Percentiles rank a stretch among this genome's conserved stretches.
These are phyloP conservation scores for Macroteleia sp. DNA, from an alignment of 2,888 invertebrate species.

Conservation along the genomic window DNA sequence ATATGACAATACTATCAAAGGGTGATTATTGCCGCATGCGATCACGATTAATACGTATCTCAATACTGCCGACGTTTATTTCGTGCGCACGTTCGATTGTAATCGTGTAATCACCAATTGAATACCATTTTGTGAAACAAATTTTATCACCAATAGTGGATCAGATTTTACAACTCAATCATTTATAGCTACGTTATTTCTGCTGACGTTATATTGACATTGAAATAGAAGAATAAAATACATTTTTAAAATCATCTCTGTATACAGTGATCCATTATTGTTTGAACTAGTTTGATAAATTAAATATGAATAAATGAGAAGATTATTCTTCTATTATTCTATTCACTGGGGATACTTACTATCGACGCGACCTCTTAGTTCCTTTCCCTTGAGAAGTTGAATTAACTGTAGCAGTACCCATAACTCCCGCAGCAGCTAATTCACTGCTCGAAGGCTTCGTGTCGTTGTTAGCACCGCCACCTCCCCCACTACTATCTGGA, in stretches of 20 bases:
- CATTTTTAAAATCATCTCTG: too few species aligned
- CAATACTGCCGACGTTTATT: constrained; percentile 24
- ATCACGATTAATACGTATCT: constrained; percentile 38
- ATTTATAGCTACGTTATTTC: too few species aligned
- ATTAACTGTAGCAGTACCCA: constrained; percentile 86
- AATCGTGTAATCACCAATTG: constrained; percentile 37
- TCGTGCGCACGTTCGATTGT: constrained; percentile 29
- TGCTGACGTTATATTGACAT: too few species aligned
- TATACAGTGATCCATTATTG: constrained; percentile 19
- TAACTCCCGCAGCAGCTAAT: constrained; percentile 81
- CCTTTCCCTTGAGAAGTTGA: constrained; percentile 85
- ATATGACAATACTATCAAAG: constrained; percentile 44
- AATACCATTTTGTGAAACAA: constrained; percentile 49
- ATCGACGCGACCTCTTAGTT: constrained; percentile 90
- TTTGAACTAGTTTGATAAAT: not conserved
- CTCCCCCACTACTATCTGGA: constrained; percentile 88
- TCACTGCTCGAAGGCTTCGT: constrained; percentile 87
- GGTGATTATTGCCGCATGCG: constrained; percentile 45
- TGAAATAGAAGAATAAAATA: too few species aligned
- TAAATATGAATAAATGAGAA: too few species aligned
- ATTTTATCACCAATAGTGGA: constrained; percentile 48
- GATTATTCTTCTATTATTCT: too few species aligned
- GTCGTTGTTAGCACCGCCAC: constrained; percentile 78
- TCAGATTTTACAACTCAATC: too few species aligned
- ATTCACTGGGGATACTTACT: constrained; percentile 86